Evolutionary conservation across 1,140 invertebrate species (phyloP).

Genomic region (Ostrea denselamellosa): DNA sequence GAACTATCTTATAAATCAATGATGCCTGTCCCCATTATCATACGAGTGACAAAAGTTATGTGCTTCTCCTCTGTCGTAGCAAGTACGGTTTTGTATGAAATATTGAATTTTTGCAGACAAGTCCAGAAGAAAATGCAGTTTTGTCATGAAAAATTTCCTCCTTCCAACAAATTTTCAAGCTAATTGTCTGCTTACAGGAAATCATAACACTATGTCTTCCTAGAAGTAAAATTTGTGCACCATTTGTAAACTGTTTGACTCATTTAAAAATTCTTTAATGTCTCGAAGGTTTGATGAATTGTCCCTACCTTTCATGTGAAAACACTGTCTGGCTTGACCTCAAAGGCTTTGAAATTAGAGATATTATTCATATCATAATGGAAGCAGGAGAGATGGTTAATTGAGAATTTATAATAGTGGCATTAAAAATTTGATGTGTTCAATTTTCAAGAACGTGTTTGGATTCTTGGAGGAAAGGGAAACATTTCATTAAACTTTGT

Average conservation of each 20-base stretch:
- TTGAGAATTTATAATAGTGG: neutral
- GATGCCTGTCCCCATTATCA: neutral
- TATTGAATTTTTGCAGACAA: neutral
- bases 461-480: too few species aligned
- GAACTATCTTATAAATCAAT: neutral
- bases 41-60: neutral
- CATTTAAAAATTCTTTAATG: neutral
- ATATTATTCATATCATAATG: neutral
- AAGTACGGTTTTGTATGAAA: neutral
- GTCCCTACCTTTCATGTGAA: neutral
- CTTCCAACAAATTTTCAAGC: neutral
- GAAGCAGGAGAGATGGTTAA: neutral
- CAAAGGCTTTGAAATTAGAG: neutral
- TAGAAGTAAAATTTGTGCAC: conserved; percentile 10
- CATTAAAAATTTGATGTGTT: neutral
- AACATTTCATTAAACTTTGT: too few species aligned
- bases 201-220: neutral
- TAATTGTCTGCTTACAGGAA: neutral
- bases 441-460: neutral
- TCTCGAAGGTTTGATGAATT: conserved; percentile 3
- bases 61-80: neutral
- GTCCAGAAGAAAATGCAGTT: conserved; percentile 1
- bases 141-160: conserved; percentile 10
- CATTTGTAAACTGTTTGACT: neutral
- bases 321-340: neutral